Percentiles rank a stretch among this genome's conserved stretches.
Evolutionary conservation across 2,888 invertebrate species (phyloP).

Genomic region (Calliscelio sp.): DNA sequence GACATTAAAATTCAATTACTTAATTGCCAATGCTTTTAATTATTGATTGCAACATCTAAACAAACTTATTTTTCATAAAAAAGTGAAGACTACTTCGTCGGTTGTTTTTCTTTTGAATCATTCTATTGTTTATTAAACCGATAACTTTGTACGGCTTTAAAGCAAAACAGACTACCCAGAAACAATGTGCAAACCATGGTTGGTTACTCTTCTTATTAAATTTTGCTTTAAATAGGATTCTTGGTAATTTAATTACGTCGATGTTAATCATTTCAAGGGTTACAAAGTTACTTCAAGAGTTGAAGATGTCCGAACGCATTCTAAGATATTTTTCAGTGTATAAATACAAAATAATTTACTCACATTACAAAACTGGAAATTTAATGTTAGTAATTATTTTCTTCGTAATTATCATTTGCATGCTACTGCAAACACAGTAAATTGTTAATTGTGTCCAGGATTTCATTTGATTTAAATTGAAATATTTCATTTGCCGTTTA

Average conservation of each 20-base stretch:
- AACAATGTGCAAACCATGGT: slow-evolving; percentile 15
- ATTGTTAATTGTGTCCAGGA: background rate
- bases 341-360: background rate
- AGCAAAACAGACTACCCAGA: background rate
- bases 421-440: background rate
- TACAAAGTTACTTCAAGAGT: slow-evolving; percentile 6
- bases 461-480: slow-evolving; percentile 19
- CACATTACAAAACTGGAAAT: background rate
- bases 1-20: no score
- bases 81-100: background rate
- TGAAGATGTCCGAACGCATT: background rate
- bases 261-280: slow-evolving; percentile 31
- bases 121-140: background rate
- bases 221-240: slow-evolving; percentile 33
- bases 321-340: background rate
- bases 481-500: slow-evolving; percentile 19
- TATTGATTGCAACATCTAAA: no score
- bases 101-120: background rate
- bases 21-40: no score
- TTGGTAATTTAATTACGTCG: slow-evolving; percentile 27
- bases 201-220: slow-evolving; percentile 29
- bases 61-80: no score
- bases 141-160: slow-evolving; percentile 12
- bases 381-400: no score
- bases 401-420: background rate